Base-by-base conservation (phyloP, 2,797 vertebrate genomes). In the Oceanodroma leucorhoa region DNA sequence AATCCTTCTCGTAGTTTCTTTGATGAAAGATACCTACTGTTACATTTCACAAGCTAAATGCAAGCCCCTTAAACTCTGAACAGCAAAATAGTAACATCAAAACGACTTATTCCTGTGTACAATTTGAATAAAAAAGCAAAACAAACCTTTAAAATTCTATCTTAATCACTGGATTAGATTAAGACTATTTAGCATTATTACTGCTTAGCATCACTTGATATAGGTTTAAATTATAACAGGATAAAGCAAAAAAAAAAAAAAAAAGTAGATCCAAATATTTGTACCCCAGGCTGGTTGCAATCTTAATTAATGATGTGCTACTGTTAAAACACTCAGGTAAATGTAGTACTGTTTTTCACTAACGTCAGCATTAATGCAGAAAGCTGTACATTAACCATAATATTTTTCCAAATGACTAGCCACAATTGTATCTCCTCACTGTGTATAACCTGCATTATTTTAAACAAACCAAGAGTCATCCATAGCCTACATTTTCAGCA, bases 121-220 rank as follows among this genome's bases (percentile, higher is more conserved):
- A 51, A 69, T 58, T 64, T 70, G 26, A 88, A 84, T 10, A 15
- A 81, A 83, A 82, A 69, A n/a, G 10, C 7, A 86, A 86, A 94
- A 65, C 4, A 88, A 79, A 82, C 17, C 34, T 64, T 77, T 76
- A 29, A 78, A 91, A 93, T 75, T 57, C 46, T 86, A n/a, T 48
- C 2, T 83, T 71, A 88, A 83, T 67, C 36, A 76, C 2, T 51
- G 27, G 50, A 91, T 93, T 86, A 88, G 32, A 51, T 88, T 91
- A 94, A 83, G 30, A 78, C 11, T 71, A 71, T 81, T 94, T 89
- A 92, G 48, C 32, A 92, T 45, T 70, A 76, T 46, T 72, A 67
- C 12, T 57, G 8, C 46, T 83, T 96, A 92, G 60, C 50, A 72
- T 86, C 41, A 78, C 27, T 90, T 92, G 91, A 65, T 46, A 96